Conservation (phyloP, 2,888 invertebrate genomes). For the Luperina testacea region DNA sequence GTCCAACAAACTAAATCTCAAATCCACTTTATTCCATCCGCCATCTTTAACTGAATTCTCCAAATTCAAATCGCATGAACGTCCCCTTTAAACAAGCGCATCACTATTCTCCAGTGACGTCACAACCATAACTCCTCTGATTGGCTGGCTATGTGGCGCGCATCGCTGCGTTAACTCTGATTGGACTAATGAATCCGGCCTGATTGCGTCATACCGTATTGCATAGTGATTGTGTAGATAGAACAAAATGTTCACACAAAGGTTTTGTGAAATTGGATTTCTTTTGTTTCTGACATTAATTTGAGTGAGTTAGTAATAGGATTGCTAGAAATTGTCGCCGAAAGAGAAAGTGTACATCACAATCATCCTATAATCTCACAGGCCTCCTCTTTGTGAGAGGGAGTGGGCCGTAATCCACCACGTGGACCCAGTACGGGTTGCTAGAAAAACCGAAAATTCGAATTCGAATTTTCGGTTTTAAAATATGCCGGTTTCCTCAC, state of each 20-base stretch:
- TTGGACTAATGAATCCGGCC: slow-evolving; percentile 75
- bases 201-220: slow-evolving; percentile 69
- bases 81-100: slow-evolving; percentile 50
- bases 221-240: slow-evolving; percentile 55
- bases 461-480: no score
- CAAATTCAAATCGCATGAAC: slow-evolving; percentile 50
- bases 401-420: no score
- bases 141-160: slow-evolving; percentile 67
- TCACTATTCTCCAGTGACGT: slow-evolving; percentile 64
- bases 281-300: slow-evolving; percentile 24
- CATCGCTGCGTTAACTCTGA: slow-evolving; percentile 70
- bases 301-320: background rate
- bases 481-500: no score
- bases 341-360: background rate
- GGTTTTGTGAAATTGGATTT: slow-evolving; percentile 32
- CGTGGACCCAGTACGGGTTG: no score
- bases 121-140: slow-evolving; percentile 66
- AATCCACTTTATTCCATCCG: slow-evolving; percentile 19
- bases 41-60: slow-evolving; percentile 55
- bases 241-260: slow-evolving; percentile 51
- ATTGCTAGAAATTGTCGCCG: background rate
- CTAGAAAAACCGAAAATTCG: no score
- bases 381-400: no score
- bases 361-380: no score
- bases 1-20: slow-evolving; percentile 22